phyloP scores from a whole-genome alignment of 1,140 invertebrate species.

The Lepidostoma basale region DNA sequence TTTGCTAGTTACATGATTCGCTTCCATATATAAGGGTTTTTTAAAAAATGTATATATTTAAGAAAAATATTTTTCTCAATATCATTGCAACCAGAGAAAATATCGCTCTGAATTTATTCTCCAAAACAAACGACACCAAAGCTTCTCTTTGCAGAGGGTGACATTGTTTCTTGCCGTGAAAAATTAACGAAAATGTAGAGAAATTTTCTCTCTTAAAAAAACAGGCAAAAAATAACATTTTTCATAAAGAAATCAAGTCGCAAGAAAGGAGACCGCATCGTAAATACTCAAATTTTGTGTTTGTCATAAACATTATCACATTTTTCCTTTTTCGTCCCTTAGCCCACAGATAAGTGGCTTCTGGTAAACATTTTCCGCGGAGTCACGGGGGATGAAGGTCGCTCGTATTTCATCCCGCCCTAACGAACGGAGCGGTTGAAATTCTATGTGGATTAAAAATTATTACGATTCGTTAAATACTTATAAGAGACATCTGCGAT shows the following conservation, averaged over 20 bases:
- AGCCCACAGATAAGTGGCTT: constrained; percentile 15
- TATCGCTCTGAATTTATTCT: too few species aligned
- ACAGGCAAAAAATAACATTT: neutral
- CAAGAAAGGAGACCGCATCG: constrained; percentile 1
- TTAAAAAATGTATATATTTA: too few species aligned
- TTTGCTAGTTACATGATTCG: too few species aligned
- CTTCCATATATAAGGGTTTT: too few species aligned
- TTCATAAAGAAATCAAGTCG: constrained; percentile 7
- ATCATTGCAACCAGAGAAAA: too few species aligned
- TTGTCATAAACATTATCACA: constrained; percentile 20
- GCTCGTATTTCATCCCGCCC: neutral
- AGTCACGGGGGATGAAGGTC: neutral
- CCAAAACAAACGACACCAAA: too few species aligned
- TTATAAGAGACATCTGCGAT: neutral
- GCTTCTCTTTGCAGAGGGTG: too few species aligned
- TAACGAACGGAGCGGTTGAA: neutral
- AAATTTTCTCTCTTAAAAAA: neutral
- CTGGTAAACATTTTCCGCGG: constrained; percentile 12
- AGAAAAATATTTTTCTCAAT: too few species aligned
- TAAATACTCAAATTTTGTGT: constrained; percentile 14
- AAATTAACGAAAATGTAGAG: too few species aligned
- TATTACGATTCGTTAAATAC: neutral
- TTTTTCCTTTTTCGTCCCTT: constrained; percentile 12
- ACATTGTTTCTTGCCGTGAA: too few species aligned
- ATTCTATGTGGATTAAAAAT: constrained; percentile 1